Evolutionary conservation across 2,888 invertebrate genomes (phyloP).

Genomic region (Eutolmus rufibarbis): DNA sequence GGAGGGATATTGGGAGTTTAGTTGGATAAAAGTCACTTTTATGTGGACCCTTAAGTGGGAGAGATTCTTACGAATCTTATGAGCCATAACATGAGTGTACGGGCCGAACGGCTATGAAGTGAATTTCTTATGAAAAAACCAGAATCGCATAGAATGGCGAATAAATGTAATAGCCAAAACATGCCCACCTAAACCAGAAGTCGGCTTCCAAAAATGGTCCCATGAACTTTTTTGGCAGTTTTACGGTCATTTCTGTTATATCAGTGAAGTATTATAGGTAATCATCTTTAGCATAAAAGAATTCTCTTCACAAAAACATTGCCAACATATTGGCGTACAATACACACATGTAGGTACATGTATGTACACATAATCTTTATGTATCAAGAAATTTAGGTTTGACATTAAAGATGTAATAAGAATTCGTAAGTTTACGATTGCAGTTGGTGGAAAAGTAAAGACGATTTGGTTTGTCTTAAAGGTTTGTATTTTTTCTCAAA

Average conservation of each 20-base stretch:
- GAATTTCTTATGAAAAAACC: not conserved
- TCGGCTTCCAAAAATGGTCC: not conserved
- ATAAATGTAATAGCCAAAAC: not conserved
- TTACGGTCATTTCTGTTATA: not conserved
- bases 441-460: too few species aligned
- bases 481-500: too few species aligned
- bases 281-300: not conserved
- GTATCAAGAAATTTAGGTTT: too few species aligned
- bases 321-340: not conserved
- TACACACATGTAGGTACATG: too few species aligned
- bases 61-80: not conserved
- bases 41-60: not conserved
- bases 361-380: too few species aligned
- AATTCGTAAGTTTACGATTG: too few species aligned
- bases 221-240: not conserved
- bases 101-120: not conserved
- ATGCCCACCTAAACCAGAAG: not conserved
- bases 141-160: not conserved
- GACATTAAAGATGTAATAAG: too few species aligned
- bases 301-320: not conserved
- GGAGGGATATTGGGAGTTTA: not conserved
- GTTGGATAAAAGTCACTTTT: slow-evolving; percentile 24
- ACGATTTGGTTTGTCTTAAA: too few species aligned
- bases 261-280: not conserved
- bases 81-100: not conserved